Evolutionary conservation across 2,797 vertebrate genomes (phyloP).

Genomic region (Lutjanus argentimaculatus): DNA sequence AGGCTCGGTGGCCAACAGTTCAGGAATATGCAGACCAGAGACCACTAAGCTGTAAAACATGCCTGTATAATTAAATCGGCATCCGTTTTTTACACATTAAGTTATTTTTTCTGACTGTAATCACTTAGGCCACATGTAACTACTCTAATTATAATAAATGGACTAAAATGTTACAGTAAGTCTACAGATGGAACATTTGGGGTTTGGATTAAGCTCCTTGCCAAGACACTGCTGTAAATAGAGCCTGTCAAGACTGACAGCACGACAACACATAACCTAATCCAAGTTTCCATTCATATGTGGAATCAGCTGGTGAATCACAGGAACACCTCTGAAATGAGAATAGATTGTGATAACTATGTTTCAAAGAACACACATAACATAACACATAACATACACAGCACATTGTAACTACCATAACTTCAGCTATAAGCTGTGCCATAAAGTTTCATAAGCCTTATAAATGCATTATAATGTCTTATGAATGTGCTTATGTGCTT

Average conservation of each 20-base stretch:
- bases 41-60: not conserved
- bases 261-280: not conserved
- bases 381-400: no score
- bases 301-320: not conserved
- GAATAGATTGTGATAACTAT: not conserved
- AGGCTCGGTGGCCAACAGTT: not conserved
- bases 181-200: not conserved
- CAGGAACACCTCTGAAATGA: not conserved
- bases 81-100: not conserved
- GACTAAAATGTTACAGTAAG: not conserved
- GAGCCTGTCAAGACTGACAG: not conserved
- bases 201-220: not conserved
- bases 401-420: no score
- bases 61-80: not conserved
- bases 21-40: not conserved
- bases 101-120: not conserved
- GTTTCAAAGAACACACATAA: no score
- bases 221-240: not conserved
- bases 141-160: not conserved
- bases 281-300: not conserved
- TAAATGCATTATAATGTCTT: no score
- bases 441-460: no score
- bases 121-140: not conserved
- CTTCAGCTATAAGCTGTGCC: no score
- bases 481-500: no score